A percentile compares a stretch with the other conserved stretches of the same genome.
These are phyloP conservation scores for Radopholus similis DNA, from an alignment of 1,140 invertebrate genomes.

Conservation along the genomic window DNA sequence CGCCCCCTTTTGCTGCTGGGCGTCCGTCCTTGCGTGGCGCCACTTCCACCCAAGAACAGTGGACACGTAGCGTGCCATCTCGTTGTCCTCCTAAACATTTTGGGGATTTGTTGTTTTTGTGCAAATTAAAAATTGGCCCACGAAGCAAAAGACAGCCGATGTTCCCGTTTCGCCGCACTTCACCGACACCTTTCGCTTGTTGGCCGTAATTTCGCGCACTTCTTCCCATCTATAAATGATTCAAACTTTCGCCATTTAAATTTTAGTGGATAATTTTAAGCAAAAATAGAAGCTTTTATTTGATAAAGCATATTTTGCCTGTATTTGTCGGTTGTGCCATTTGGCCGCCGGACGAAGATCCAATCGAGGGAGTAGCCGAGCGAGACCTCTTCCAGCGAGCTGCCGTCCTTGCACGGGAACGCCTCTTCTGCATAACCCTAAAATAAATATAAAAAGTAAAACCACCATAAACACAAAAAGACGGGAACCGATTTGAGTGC, in stretches of 20 bases:
- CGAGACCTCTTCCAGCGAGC: slow-evolving; percentile 35
- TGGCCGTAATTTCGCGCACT: slow-evolving; percentile 36
- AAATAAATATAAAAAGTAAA: too few species aligned
- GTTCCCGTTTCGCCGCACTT: slow-evolving; percentile 22
- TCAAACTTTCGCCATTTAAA: too few species aligned
- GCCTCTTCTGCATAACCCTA: slow-evolving; percentile 48
- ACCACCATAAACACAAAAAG: too few species aligned
- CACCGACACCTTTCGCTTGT: slow-evolving; percentile 36
- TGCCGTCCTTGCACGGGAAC: slow-evolving; percentile 44
- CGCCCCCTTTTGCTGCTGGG: slow-evolving; percentile 7
- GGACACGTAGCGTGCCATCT: slow-evolving; percentile 13
- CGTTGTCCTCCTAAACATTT: slow-evolving; percentile 18
- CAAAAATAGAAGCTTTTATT: too few species aligned
- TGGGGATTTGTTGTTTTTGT: neutral
- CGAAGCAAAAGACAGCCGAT: slow-evolving; percentile 1
- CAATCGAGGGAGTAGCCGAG: slow-evolving; percentile 41
- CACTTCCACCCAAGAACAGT: slow-evolving; percentile 16
- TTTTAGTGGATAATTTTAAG: too few species aligned
- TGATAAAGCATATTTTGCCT: slow-evolving; percentile 9
- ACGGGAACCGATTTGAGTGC: too few species aligned
- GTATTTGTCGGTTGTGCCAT: slow-evolving; percentile 31
- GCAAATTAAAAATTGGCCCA: neutral
- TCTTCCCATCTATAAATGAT: slow-evolving; percentile 41
- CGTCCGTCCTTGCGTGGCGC: slow-evolving; percentile 11
- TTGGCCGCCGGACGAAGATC: slow-evolving; percentile 38